phyloP scores from a whole-genome alignment of 2,797 vertebrate genomes.

The Allochrocebus solatus region DNA sequence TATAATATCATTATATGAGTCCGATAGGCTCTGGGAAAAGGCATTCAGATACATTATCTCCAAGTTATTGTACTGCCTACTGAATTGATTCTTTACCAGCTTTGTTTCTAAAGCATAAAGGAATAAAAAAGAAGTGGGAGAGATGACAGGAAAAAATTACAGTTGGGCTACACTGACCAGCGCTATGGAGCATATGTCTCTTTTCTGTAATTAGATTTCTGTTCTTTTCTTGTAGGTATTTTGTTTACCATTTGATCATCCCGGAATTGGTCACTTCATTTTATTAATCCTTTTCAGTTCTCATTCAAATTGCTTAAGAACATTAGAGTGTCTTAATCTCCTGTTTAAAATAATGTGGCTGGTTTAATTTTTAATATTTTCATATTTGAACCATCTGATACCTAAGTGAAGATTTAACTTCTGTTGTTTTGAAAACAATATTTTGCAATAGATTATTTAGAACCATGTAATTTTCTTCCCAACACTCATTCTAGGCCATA shows the following conservation, averaged over 20 bases:
- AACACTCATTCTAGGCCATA: not conserved
- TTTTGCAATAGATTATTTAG: not conserved
- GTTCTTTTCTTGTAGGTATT: conserved; percentile 7
- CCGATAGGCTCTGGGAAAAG: not conserved
- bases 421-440: conserved; percentile 40
- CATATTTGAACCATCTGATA: conserved; percentile 56
- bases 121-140: not conserved
- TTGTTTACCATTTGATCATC: not conserved
- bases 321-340: conserved; percentile 43
- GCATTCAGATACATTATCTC: not conserved
- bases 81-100: not conserved
- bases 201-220: not conserved
- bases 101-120: not conserved
- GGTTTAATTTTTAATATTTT: conserved; percentile 69
- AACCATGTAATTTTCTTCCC: not conserved
- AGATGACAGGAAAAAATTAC: not conserved
- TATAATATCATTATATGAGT: conserved; percentile 8
- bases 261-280: conserved; percentile 43
- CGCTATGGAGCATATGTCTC: not conserved
- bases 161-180: not conserved
- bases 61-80: not conserved
- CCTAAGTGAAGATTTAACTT: not conserved
- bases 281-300: conserved; percentile 54
- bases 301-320: conserved; percentile 54
- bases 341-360: conserved; percentile 37